Base-by-base conservation (phyloP, 1,140 invertebrate genomes). In the Papilio xuthus region DNA sequence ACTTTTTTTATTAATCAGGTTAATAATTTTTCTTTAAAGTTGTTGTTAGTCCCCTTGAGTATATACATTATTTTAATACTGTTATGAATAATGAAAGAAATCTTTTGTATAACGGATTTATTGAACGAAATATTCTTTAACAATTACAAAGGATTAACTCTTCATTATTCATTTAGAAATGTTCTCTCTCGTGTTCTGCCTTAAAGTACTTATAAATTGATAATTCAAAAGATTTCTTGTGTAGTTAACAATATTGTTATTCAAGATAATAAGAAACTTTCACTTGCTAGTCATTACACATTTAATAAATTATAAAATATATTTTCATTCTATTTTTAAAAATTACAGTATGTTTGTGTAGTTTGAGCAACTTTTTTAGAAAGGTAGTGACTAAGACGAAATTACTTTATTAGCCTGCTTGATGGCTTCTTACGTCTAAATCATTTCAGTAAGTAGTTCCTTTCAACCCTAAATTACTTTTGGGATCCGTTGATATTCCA, bases 391-490 rank as follows among this genome's bases (percentile, higher is more conserved):
- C 20, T 26, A 60, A 60, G 0, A 60, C 23, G 12, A 60, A 15
- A 12, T 13, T 12, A 26, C 2, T 60, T 26, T 1, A 26, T 60
- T 26, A 23, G 20, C 10, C 23, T 60, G 13, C 12, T 26, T 26
- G 4, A 26, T 60, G 23, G 20, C 13, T 60, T 60, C 56, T 60
- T 28, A 26, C 56, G 8, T 26, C 20, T 26, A 28, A 60, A 26
- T 20, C 20, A 12, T 13, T 12, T 60, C 23, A 26, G 56, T 60
- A 60, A n/a, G 20, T 20, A 23, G 53, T 26, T 60, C 4, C 56
- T 26, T 60, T 60, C 56, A 60, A 60, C 23, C 20, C 8, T 60
- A 60, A 60, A 26, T 60, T 60, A 60, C 56, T 60, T 60, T 60
- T 9, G 56, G 56, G 56, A 13, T 60, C 56, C 0, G 26, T 26